These are phyloP conservation scores for Plestiodon gilberti DNA, from an alignment of 2,113 vertebrate species.

Conservation along the genomic window DNA sequence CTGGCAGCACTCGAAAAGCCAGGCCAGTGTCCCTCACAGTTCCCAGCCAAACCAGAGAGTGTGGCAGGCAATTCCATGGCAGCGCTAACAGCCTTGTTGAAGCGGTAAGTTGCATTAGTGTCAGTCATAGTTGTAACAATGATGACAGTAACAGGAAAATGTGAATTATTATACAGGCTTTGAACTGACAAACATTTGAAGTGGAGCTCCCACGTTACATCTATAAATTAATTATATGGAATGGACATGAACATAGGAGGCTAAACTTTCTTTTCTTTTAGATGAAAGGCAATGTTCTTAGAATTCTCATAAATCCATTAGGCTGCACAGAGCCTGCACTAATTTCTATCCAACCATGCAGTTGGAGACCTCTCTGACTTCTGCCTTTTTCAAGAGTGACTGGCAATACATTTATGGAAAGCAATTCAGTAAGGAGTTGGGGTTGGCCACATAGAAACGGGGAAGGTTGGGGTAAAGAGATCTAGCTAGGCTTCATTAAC, in stretches of 20 bases:
- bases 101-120: slow-evolving; percentile 83
- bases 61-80: slow-evolving; percentile 85
- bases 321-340: neutral
- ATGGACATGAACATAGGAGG: neutral
- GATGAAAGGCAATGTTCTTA: neutral
- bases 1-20: slow-evolving; percentile 74
- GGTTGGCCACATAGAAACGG: rapidly evolving
- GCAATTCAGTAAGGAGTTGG: neutral
- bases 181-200: neutral
- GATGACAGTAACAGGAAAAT: neutral
- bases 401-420: neutral
- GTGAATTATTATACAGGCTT: rapidly evolving
- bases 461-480: no score
- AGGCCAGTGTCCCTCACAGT: slow-evolving; percentile 92
- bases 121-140: neutral
- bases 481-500: neutral
- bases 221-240: neutral
- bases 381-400: neutral
- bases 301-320: neutral
- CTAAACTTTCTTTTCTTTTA: neutral
- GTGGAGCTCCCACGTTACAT: neutral
- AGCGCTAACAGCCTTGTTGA: slow-evolving; percentile 96
- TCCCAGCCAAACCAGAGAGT: slow-evolving; percentile 81
- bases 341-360: neutral
- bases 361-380: neutral